Evolutionary conservation across 2,888 invertebrate genomes (phyloP).

Genomic region (Deroplatys truncata): DNA sequence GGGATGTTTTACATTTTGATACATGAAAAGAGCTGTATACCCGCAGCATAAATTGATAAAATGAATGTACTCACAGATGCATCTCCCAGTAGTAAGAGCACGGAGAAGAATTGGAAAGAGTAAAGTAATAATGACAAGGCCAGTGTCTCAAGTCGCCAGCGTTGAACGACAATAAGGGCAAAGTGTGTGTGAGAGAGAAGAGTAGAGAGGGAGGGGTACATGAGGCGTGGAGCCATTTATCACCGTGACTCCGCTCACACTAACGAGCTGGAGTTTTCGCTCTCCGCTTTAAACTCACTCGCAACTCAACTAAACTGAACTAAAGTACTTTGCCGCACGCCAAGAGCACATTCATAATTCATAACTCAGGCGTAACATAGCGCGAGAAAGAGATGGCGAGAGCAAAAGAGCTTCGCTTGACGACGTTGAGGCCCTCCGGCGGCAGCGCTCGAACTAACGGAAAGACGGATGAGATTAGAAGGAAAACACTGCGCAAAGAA

Average conservation of each 20-base stretch:
- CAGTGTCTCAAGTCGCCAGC: neutral
- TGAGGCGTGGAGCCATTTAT: constrained; percentile 18
- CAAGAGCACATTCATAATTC: constrained; percentile 23
- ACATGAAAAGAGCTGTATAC: too few relatives aligned
- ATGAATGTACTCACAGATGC: too few relatives aligned
- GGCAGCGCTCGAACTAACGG: neutral
- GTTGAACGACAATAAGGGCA: neutral
- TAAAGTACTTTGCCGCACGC: constrained; percentile 23
- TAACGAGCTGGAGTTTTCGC: constrained; percentile 12
- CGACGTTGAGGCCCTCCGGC: neutral
- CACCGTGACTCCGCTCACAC: neutral
- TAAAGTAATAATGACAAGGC: neutral
- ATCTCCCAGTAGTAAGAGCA: too few relatives aligned
- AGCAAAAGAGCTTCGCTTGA: neutral
- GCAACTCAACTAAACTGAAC: constrained; percentile 18
- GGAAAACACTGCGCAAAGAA: neutral
- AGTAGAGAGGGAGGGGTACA: neutral
- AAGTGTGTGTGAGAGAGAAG: neutral
- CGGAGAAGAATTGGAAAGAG: too few relatives aligned
- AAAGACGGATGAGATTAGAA: neutral
- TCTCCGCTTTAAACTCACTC: constrained; percentile 13
- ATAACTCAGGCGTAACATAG: constrained; percentile 8
- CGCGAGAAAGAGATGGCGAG: neutral
- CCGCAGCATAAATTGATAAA: too few relatives aligned
- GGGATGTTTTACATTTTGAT: too few relatives aligned